Evolutionary conservation across 2,888 invertebrate species (phyloP).

Genomic region (Gisinianus flammeolus): DNA sequence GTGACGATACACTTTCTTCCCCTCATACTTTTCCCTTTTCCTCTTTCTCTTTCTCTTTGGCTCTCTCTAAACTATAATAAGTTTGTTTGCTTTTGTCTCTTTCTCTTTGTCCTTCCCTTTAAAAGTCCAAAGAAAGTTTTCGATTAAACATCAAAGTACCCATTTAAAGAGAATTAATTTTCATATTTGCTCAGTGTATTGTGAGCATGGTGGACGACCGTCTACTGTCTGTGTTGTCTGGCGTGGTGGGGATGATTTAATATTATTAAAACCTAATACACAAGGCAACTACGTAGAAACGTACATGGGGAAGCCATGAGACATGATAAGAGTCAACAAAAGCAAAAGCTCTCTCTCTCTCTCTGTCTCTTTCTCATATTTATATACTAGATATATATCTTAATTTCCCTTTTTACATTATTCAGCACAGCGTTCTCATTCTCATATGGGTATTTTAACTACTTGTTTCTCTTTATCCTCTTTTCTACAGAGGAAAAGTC

Average conservation of each 20-base stretch:
- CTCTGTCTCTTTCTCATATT: neutral
- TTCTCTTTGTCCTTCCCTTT: neutral
- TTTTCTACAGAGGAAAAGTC: no score
- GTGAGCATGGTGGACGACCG: no score
- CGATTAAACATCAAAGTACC: neutral
- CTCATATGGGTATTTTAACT: no score
- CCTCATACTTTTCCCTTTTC: neutral
- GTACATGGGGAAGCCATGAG: neutral
- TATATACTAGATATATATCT: no score
- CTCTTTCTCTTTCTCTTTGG: neutral
- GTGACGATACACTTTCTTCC: no score
- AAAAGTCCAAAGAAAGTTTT: neutral
- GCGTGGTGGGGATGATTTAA: no score
- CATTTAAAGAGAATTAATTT: neutral
- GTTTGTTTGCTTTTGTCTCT: no score
- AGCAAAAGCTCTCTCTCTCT: neutral
- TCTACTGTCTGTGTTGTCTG: no score
- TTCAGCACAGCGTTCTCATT: neutral
- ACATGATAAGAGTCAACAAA: neutral
- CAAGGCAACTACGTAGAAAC: no score
- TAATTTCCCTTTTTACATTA: neutral
- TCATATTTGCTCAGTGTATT: neutral
- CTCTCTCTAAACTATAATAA: neutral
- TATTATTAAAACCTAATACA: no score
- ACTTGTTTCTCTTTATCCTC: no score